Base-by-base conservation (phyloP, 2,888 invertebrate species). In the Sarcophaga caerulescens region DNA sequence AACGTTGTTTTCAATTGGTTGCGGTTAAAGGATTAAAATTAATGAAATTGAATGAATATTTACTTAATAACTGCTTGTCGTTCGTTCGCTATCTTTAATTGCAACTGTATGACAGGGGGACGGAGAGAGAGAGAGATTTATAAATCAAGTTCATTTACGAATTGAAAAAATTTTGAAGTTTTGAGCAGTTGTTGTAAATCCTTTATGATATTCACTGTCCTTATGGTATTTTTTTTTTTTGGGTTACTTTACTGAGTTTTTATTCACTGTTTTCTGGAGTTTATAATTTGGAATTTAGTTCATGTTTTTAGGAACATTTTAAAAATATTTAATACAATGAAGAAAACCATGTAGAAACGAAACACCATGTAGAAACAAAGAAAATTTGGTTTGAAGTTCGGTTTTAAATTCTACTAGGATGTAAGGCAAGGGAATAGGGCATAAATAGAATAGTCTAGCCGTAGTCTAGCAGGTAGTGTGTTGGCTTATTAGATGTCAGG, bases 11-110 rank as follows among this genome's bases (percentile, higher is more conserved):
- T 74, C 74, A 75, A 86, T 86, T 86, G 84, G 86, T 84, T 86
- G 70, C 62, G 86, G 86, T 86, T 81, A 84, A 81, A 79, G 86
- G 86, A 86, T 86, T 86, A 86, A 84, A 86, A 86, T 86, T 86
- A 86, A 84, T 81, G 65, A 84, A 86, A 86, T 84, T 74, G 74
- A 77, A 86, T 86, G 81, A 81, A 80, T 86, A 84, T 86, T 86
- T 84, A 84, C 84, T 86, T 81, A 81, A 84, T 70, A 81, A 69
- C 45, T 66, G 75, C 70, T 71, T 82, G 69, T 74, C 17, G 12
- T 25, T 21, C 44, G 10, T 65, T 75, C 66, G n/a, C 6, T 75
- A 8, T 75, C 63, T 65, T n/a, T 21, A 59, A 6, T 12, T 62
- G 12, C 35, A 12, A 11, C 11, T 2, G 52, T 52, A 4, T 63